phyloP scores from a whole-genome alignment of 2,888 invertebrate species.

The Melanotus villosus region DNA sequence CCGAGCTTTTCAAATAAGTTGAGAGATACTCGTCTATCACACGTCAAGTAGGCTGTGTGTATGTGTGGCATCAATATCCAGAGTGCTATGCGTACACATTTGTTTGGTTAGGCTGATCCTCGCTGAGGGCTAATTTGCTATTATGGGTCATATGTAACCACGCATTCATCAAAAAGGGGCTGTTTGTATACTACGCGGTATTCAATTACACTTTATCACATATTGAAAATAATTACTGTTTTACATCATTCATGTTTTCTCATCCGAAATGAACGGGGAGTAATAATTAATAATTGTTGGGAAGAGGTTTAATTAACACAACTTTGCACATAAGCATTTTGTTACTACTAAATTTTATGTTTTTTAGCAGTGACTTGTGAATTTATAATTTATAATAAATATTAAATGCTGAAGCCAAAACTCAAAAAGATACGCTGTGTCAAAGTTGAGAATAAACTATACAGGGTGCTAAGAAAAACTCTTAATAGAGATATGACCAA shows the following conservation, averaged over 20 bases:
- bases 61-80: constrained; percentile 50
- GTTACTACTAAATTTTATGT: too few relatives aligned
- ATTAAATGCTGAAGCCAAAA: too few relatives aligned
- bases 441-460: too few relatives aligned
- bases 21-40: constrained; percentile 49
- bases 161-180: constrained; percentile 42
- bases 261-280: too few relatives aligned
- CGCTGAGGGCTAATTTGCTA: constrained; percentile 53
- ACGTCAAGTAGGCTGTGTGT: constrained; percentile 45
- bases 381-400: too few relatives aligned
- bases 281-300: too few relatives aligned
- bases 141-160: constrained; percentile 49
- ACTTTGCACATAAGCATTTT: too few relatives aligned
- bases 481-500: too few relatives aligned
- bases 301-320: too few relatives aligned
- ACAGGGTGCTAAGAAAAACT: too few relatives aligned
- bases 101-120: constrained; percentile 56
- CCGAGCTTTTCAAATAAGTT: constrained; percentile 49
- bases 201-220: constrained; percentile 32
- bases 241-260: not conserved
- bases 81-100: constrained; percentile 49
- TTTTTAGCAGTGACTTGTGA: too few relatives aligned
- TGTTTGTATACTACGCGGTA: constrained; percentile 31
- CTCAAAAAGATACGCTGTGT: too few relatives aligned
- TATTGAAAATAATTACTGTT: constrained; percentile 20